phyloP scores from a whole-genome alignment of 2,797 vertebrate genomes.

The Rhinoraja longicauda region DNA sequence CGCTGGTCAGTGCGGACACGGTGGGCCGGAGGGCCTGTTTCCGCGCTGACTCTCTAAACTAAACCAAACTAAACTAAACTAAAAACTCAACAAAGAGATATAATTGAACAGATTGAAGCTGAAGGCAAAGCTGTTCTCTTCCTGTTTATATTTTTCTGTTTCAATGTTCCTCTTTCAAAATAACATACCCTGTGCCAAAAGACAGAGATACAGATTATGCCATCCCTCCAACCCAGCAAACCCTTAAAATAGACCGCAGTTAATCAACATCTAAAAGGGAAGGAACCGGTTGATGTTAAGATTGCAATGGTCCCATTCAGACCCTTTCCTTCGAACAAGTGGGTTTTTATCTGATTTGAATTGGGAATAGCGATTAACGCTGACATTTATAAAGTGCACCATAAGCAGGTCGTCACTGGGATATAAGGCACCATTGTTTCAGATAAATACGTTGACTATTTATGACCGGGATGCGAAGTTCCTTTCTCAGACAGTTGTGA shows the following conservation, averaged over 20 bases:
- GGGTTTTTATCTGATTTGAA: neutral
- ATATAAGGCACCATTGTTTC: too few relatives aligned
- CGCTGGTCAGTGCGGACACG: too few relatives aligned
- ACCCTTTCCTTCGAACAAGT: neutral
- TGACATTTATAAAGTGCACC: neutral
- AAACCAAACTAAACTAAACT: too few relatives aligned
- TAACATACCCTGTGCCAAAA: neutral
- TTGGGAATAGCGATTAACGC: neutral
- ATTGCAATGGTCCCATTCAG: too few relatives aligned
- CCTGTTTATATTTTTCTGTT: constrained; percentile 18
- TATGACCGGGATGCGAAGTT: too few relatives aligned
- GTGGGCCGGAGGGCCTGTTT: too few relatives aligned
- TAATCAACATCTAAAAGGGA: too few relatives aligned
- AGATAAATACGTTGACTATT: too few relatives aligned
- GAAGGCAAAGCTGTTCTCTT: neutral
- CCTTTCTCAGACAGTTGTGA: too few relatives aligned
- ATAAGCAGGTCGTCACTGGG: neutral
- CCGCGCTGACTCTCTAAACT: too few relatives aligned
- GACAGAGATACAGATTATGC: neutral
- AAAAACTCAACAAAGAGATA: neutral
- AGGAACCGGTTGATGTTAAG: neutral
- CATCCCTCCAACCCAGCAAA: neutral
- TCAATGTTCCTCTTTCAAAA: neutral
- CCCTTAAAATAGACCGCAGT: too few relatives aligned
- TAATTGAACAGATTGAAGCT: constrained; percentile 21